Evolutionary conservation across 2,888 invertebrate genomes (phyloP), one percentile per base, ranked within the genome.

Genomic region (Papilio elwesi): DNA sequence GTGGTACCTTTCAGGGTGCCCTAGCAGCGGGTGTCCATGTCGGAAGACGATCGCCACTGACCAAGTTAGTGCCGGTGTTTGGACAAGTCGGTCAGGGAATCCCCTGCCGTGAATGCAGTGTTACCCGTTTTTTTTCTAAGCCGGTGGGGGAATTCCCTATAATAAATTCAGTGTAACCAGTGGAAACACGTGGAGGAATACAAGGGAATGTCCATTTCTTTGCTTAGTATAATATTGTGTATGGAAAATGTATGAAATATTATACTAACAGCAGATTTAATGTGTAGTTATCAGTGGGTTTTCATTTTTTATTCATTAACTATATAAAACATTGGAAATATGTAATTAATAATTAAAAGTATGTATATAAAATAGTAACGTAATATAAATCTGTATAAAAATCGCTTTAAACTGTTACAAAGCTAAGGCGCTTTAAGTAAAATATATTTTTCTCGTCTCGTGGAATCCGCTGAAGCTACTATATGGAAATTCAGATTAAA

Each of bases 1-100:
- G 98, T 98, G 74, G 98, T 98, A 70, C 97, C 98, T 11, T 98
- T 98, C 94, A 94, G 96, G 83, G 96, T 97, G 76, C 96, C 96
- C 77, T 96, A 95, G 94, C 90, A 81, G 53, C 74, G 80, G 80
- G 74, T 78, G 75, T 78, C 80, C 55, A 70, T 77, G 71, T 76
- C 78, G 53, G 80, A 78, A 74, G 79, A 80, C 71, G 76, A 68
- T 26, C 26, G 26, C 52, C 55, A 55, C 52, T 71, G 36, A 66
- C 71, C 68, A 64, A 63, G 64, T 47, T 48, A 43, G 64, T 26
- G 26, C 26, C 26, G 26, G 4, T 70, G 70, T 36, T 59, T 38
- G 68, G 49, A 68, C 68, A 68, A 13, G 38, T 1, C 26, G 66
- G 53, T 6, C 9, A 26, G 47, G 53, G 49, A 15, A 1, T 15